These are phyloP conservation scores for Pristionchus maxplancki DNA, from an alignment of 2,888 invertebrate species.

Conservation along the genomic window DNA sequence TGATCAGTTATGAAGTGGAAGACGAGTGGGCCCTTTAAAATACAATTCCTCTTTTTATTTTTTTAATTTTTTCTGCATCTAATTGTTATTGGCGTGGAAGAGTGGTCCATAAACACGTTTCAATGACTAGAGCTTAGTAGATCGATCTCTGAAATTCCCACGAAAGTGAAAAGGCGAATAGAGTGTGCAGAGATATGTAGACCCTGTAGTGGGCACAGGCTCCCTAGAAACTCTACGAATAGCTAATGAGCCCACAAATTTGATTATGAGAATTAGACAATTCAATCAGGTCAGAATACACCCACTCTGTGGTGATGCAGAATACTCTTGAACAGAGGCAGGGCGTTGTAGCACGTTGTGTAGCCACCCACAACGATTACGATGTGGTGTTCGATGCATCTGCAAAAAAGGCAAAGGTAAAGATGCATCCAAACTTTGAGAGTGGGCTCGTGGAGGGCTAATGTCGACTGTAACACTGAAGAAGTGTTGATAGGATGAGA, in stretches of 20 bases:
- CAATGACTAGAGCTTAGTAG: too few relatives aligned
- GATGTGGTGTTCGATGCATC: constrained; percentile 19
- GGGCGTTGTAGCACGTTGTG: neutral
- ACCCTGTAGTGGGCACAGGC: too few relatives aligned
- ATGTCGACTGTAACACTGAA: neutral
- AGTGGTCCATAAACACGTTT: too few relatives aligned
- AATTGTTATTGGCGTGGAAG: too few relatives aligned
- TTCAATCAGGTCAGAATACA: neutral
- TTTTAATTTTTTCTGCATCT: too few relatives aligned
- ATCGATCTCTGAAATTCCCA: too few relatives aligned
- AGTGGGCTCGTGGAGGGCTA: neutral
- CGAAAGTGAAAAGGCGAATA: too few relatives aligned
- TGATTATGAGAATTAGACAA: too few relatives aligned
- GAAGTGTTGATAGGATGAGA: neutral
- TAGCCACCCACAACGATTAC: constrained; percentile 45
- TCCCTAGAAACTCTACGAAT: too few relatives aligned
- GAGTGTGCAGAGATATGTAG: too few relatives aligned
- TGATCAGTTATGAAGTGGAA: neutral
- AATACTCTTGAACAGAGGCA: constrained; percentile 40
- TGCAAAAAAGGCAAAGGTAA: neutral
- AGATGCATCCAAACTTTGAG: neutral
- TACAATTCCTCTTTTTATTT: too few relatives aligned
- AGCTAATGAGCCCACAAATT: neutral
- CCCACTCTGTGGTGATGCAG: constrained; percentile 14
- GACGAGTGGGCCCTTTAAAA: neutral